Percentiles rank a stretch among this genome's conserved stretches.
phyloP scores from a whole-genome alignment of 2,888 invertebrate genomes.

The Watsonalla cultraria region DNA sequence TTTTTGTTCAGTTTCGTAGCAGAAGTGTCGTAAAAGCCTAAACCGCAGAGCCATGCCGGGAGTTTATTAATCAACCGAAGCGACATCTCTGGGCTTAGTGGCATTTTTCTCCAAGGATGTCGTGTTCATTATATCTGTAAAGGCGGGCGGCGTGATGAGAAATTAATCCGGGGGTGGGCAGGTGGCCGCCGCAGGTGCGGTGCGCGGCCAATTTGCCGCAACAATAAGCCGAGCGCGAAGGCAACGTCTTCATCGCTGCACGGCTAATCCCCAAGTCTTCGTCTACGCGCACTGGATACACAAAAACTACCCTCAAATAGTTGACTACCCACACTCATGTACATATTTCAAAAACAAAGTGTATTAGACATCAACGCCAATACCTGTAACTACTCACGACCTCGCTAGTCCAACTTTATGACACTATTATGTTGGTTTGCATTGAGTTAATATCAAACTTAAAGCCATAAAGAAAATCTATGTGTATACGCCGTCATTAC shows the following conservation, averaged over 20 bases:
- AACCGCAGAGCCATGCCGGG: slow-evolving; percentile 21
- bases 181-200: slow-evolving; percentile 60
- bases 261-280: slow-evolving; percentile 37
- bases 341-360: not conserved
- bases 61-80: slow-evolving; percentile 70
- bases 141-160: slow-evolving; percentile 68
- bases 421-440: too few relatives aligned
- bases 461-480: too few relatives aligned
- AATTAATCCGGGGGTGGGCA: slow-evolving; percentile 69
- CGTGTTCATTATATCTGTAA: slow-evolving; percentile 65
- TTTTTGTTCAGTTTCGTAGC: slow-evolving; percentile 34
- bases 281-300: slow-evolving; percentile 24
- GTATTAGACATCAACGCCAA: too few relatives aligned
- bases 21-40: slow-evolving; percentile 37
- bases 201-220: slow-evolving; percentile 54
- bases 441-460: too few relatives aligned
- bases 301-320: not conserved
- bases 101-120: slow-evolving; percentile 67
- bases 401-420: too few relatives aligned
- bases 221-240: slow-evolving; percentile 29
- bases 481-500: slow-evolving; percentile 3
- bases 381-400: too few relatives aligned
- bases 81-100: slow-evolving; percentile 54
- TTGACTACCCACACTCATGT: not conserved
- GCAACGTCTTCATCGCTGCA: slow-evolving; percentile 21